Base-by-base conservation (phyloP, 2,113 vertebrate genomes). In the Podilymbus podiceps region DNA sequence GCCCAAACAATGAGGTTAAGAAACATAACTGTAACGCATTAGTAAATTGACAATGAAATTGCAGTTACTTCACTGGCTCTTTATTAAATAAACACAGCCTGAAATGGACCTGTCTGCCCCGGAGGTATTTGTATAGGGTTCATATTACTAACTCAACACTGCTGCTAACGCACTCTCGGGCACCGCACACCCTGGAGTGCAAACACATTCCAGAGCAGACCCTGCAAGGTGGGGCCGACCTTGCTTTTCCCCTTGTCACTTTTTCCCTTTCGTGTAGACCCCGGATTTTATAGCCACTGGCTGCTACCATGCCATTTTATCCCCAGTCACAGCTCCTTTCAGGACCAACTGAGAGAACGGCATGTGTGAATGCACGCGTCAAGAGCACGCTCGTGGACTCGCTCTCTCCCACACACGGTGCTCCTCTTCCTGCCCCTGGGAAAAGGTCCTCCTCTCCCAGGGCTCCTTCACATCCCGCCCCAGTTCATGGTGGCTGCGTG, bases 21-120 rank as follows among this genome's bases (percentile, higher is more conserved):
- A 97, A 95, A 97, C 97, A 97, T 97, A 98, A 98, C 94, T 97
- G 97, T 58, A 96, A 98, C 94, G 95, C 97, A 95, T 90, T 94
- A 97, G 98, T 94, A 97, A 98, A 98, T 97, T 91, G 95, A 98
- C 96, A 97, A 93, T 97, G 98, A 98, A 97, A 98, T 97, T 95
- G 97, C 91, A 98, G 96, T 97, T 97, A 97, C 97, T 97, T 94
- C 89, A 92, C 92, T 94, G 91, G 95, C 97, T 98, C 95, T 98
- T 97, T 96, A 97, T 98, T 98, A 98, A 98, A 98, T 97, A 98
- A 97, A 98, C 98, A 98, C 95, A 93, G 95, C 91, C 97, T 95
- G 92, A 92, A 75, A 91, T 78, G 94, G 90, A 95, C 88, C 95
- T 91, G 85, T 97, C 93, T 94, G 96, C 93, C 96, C 95, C 88